Conservation (phyloP, 2,113 vertebrate species). For the Oenanthe melanoleuca region DNA sequence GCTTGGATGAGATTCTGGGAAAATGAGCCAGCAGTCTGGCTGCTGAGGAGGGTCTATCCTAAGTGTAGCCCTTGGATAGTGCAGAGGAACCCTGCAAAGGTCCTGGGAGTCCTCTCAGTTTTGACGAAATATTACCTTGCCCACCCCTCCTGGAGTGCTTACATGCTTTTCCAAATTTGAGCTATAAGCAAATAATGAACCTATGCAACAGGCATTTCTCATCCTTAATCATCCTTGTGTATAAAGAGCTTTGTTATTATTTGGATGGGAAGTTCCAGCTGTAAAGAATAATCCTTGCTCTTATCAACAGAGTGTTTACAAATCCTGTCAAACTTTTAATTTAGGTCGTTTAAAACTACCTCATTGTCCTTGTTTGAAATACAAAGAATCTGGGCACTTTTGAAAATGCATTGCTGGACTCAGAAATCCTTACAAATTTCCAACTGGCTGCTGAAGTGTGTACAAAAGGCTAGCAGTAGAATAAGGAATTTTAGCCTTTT, state of each 20-base stretch:
- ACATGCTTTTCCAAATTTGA: slow-evolving; percentile 4
- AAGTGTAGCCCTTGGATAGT: neutral
- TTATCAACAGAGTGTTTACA: slow-evolving; percentile 6
- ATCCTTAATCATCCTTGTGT: neutral
- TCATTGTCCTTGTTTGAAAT: neutral
- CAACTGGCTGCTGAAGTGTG: neutral
- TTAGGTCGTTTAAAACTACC: neutral
- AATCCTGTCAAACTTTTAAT: neutral
- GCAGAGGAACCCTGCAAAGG: neutral
- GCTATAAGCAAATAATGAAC: neutral
- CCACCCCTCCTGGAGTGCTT: neutral
- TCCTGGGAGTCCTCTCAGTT: neutral
- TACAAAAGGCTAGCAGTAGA: neutral
- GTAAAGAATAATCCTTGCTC: neutral
- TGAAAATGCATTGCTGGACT: neutral
- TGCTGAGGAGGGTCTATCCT: neutral
- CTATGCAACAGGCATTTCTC: neutral
- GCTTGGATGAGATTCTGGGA: neutral
- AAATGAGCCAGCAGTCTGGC: neutral
- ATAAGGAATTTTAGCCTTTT: neutral
- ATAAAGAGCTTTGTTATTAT: neutral
- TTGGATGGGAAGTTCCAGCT: slow-evolving; percentile 31
- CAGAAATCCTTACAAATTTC: neutral
- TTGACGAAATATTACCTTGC: neutral
- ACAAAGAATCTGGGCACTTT: neutral